Conservation (phyloP, 2,797 vertebrate genomes). For the Schizopygopsis pylzovi region DNA sequence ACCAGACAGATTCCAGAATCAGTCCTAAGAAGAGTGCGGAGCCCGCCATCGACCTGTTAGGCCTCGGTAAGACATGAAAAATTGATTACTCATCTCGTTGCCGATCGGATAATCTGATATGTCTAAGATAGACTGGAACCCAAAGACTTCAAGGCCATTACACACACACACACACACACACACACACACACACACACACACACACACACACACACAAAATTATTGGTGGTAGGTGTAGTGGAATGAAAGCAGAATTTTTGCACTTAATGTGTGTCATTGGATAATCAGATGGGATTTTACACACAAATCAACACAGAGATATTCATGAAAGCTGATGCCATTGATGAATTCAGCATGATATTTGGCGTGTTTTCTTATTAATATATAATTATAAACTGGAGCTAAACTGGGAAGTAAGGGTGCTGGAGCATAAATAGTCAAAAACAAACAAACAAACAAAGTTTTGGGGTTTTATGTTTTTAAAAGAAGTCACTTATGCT, state of each 20-base stretch:
- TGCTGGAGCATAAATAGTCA: not conserved
- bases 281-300: not conserved
- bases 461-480: too few species aligned
- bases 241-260: not conserved
- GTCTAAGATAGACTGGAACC: slow-evolving; percentile 4
- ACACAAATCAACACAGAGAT: not conserved
- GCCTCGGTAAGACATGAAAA: slow-evolving; percentile 87
- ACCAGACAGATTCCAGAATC: slow-evolving; percentile 82
- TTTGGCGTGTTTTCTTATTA: not conserved
- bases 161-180: not conserved
- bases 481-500: too few species aligned
- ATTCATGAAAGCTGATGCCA: not conserved
- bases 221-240: not conserved
- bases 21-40: slow-evolving; percentile 87
- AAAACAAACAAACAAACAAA: too few species aligned
- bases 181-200: not conserved
- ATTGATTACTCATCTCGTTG: slow-evolving; percentile 39
- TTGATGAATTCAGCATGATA: not conserved
- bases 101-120: slow-evolving; percentile 27
- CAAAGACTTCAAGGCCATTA: slow-evolving; percentile 4
- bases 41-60: slow-evolving; percentile 89
- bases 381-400: not conserved
- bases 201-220: not conserved
- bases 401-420: not conserved
- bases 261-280: not conserved